These are phyloP conservation scores for Saguinus imperator DNA, from an alignment of 2,113 vertebrate species.

Conservation along the genomic window DNA sequence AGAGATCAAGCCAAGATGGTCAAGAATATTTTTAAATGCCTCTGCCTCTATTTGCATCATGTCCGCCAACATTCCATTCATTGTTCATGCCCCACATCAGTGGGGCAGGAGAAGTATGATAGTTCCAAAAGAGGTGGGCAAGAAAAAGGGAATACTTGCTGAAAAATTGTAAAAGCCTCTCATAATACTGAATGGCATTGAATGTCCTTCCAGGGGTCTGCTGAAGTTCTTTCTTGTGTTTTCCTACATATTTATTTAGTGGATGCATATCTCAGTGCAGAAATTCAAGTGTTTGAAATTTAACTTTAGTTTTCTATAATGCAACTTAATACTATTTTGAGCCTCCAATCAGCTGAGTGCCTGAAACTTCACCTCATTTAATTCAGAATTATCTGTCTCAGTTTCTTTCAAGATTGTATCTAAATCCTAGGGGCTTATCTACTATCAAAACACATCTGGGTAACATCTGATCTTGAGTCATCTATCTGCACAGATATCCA, in stretches of 20 bases:
- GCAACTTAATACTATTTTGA: slow-evolving; percentile 43
- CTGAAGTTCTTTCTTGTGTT: background rate
- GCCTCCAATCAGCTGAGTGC: background rate
- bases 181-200: background rate
- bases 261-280: background rate
- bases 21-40: background rate
- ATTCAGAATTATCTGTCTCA: slow-evolving; percentile 46
- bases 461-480: background rate
- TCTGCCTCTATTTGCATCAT: background rate
- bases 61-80: background rate
- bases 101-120: background rate
- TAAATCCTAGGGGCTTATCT: slow-evolving; percentile 32
- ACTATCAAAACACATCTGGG: slow-evolving; percentile 34
- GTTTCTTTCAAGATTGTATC: slow-evolving; percentile 27
- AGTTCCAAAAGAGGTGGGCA: background rate
- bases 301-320: slow-evolving; percentile 15
- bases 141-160: background rate
- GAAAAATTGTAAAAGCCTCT: background rate
- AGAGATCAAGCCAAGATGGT: background rate
- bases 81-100: background rate
- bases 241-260: slow-evolving; percentile 2
- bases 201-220: background rate
- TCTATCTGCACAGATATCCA: background rate
- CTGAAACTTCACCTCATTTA: slow-evolving; percentile 49
- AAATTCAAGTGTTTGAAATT: background rate